Evolutionary conservation across 2,888 invertebrate genomes (phyloP).

Genomic region (Macaria liturata): DNA sequence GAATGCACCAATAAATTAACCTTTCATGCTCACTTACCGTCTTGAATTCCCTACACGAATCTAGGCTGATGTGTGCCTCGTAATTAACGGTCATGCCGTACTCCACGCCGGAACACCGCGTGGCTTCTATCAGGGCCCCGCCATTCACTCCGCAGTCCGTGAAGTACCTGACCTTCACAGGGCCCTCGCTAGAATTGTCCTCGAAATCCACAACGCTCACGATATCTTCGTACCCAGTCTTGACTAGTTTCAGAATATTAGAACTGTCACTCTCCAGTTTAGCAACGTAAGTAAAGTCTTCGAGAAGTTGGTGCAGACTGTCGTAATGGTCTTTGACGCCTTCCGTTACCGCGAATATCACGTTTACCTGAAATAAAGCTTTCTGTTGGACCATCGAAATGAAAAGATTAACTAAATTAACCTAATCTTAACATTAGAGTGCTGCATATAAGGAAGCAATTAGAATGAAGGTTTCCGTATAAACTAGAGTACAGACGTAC

Average conservation of each 20-base stretch:
- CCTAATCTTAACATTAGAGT: too few species aligned
- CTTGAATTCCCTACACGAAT: slow-evolving; percentile 79
- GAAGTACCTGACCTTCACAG: slow-evolving; percentile 86
- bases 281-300: slow-evolving; percentile 89
- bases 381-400: not conserved
- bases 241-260: slow-evolving; percentile 93
- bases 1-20: slow-evolving; percentile 9
- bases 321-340: slow-evolving; percentile 87
- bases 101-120: slow-evolving; percentile 84
- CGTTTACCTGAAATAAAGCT: slow-evolving; percentile 84
- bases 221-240: slow-evolving; percentile 90
- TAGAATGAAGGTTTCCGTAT: too few species aligned
- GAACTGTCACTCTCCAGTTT: slow-evolving; percentile 91
- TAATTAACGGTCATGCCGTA: slow-evolving; percentile 86
- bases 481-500: slow-evolving; percentile 7
- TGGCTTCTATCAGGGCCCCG: slow-evolving; percentile 69
- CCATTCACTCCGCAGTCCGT: slow-evolving; percentile 86
- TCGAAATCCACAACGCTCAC: slow-evolving; percentile 85
- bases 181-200: slow-evolving; percentile 83
- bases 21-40: slow-evolving; percentile 50
- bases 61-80: slow-evolving; percentile 84
- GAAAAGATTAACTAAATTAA: not conserved
- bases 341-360: slow-evolving; percentile 94
- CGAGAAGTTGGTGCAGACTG: slow-evolving; percentile 86
- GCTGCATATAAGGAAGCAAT: too few species aligned